phyloP scores from a whole-genome alignment of 2,888 invertebrate species.

The Acanthococcus lagerstroemiae region DNA sequence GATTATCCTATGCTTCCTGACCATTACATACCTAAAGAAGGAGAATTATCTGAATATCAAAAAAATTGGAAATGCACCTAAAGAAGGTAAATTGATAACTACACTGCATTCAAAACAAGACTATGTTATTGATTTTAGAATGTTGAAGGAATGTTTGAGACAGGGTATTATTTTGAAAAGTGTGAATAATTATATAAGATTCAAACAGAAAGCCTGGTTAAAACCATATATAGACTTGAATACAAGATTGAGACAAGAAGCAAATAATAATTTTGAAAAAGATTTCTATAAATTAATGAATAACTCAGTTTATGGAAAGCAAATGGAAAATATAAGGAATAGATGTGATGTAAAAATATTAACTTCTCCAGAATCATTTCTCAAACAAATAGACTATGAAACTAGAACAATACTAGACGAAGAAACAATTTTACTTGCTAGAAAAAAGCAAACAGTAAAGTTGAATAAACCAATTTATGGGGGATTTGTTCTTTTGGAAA shows the following conservation, averaged over 20 bases:
- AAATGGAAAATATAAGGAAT: neutral
- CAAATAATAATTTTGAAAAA: slow-evolving; percentile 1
- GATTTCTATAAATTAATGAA: slow-evolving; percentile 4
- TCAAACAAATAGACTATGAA: slow-evolving; percentile 6
- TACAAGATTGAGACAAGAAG: slow-evolving; percentile 1
- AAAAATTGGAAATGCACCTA: neutral
- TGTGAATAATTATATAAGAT: slow-evolving; percentile 4
- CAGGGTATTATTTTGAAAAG: slow-evolving; percentile 1
- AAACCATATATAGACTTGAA: slow-evolving; percentile 5
- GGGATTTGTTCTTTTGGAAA: slow-evolving; percentile 1
- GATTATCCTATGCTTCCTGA: slow-evolving; percentile 14
- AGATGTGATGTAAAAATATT: slow-evolving; percentile 9
- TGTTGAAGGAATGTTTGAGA: slow-evolving; percentile 2
- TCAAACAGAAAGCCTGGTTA: neutral
- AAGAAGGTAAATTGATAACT: neutral
- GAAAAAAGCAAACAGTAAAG: slow-evolving; percentile 6
- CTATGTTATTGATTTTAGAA: neutral
- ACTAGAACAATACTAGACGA: slow-evolving; percentile 14
- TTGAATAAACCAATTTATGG: slow-evolving; percentile 15
- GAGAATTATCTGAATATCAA: slow-evolving; percentile 2
- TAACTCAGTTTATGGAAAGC: slow-evolving; percentile 3
- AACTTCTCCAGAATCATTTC: slow-evolving; percentile 3
- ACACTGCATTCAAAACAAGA: neutral
- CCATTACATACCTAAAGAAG: slow-evolving; percentile 4
- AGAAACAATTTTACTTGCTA: slow-evolving; percentile 3